Conservation (phyloP, 2,888 invertebrate species). For the Xylophagus ater region DNA sequence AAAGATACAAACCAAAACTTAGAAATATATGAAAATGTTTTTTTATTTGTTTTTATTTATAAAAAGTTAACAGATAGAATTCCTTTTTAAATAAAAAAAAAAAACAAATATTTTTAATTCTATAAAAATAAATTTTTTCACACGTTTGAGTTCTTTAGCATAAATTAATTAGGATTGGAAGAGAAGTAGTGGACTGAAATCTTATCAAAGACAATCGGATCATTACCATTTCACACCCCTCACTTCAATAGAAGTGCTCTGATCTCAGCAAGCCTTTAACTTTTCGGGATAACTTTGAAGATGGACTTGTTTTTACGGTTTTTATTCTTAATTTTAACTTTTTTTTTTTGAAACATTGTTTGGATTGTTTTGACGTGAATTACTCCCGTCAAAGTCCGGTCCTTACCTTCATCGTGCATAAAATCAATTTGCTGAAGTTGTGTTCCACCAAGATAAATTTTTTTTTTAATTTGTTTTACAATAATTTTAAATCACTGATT, state of each 20-base stretch:
- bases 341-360: conserved; percentile 11
- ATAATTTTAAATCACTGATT: conserved; percentile 10
- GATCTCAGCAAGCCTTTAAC: too few species aligned
- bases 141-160: too few species aligned
- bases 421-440: conserved; percentile 13
- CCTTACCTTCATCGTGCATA: conserved; percentile 16
- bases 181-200: not conserved
- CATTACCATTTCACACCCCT: conserved; percentile 1
- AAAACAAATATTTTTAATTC: too few species aligned
- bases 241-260: not conserved
- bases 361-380: conserved; percentile 15
- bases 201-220: not conserved
- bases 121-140: too few species aligned
- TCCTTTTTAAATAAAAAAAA: too few species aligned
- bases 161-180: too few species aligned
- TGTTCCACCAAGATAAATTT: conserved; percentile 13
- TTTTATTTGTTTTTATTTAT: not conserved
- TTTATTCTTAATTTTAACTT: conserved; percentile 3
- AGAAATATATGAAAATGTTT: conserved; percentile 1
- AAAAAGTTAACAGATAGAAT: too few species aligned
- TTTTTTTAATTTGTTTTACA: conserved; percentile 10
- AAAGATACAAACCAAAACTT: conserved; percentile 1
- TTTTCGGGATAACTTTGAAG: too few species aligned
- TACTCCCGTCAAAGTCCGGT: conserved; percentile 15
- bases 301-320: too few species aligned